phyloP scores from a whole-genome alignment of 2,113 vertebrate genomes.

The Pithys albifrons region DNA sequence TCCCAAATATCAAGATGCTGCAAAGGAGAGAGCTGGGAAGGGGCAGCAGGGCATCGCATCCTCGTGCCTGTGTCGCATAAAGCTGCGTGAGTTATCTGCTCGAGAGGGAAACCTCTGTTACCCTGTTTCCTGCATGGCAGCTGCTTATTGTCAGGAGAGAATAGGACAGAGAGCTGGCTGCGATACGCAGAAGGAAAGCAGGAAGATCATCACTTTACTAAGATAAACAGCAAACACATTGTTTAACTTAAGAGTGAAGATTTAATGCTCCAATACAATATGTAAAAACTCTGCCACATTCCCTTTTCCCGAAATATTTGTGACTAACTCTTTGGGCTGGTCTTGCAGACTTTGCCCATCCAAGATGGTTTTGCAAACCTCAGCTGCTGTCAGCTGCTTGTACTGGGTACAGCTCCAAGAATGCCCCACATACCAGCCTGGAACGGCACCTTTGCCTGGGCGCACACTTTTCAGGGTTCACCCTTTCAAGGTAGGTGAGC shows the following conservation, averaged over 20 bases:
- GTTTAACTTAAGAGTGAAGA: constrained; percentile 39
- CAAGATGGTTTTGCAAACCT: background rate
- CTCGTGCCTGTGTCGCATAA: background rate
- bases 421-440: background rate
- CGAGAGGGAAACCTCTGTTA: background rate
- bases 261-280: background rate
- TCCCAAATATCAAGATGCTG: background rate
- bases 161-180: constrained; percentile 8
- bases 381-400: background rate
- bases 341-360: background rate
- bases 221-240: constrained; percentile 43
- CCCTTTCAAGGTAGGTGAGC: background rate
- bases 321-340: background rate
- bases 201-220: constrained; percentile 57
- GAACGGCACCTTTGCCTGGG: background rate
- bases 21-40: background rate
- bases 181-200: background rate
- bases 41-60: background rate
- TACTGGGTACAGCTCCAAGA: background rate
- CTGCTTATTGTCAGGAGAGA: constrained; percentile 45
- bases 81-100: background rate
- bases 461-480: background rate
- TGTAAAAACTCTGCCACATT: background rate
- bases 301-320: background rate
- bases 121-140: constrained; percentile 34